Percentiles rank a stretch among this genome's conserved stretches.
phyloP scores from a whole-genome alignment of 2,797 vertebrate species.

The Gouania willdenowi region DNA sequence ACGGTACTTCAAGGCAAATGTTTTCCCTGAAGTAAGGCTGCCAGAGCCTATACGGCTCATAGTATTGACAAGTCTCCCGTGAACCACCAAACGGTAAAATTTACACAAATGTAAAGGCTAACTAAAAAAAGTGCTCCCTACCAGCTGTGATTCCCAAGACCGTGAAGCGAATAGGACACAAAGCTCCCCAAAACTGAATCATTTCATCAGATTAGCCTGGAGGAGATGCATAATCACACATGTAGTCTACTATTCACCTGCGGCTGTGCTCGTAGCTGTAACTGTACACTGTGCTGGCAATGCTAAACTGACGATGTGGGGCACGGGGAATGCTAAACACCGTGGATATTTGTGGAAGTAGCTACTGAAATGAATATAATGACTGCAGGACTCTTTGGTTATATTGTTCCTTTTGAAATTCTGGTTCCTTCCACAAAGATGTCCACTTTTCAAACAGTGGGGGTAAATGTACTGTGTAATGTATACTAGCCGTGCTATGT shows the following conservation, averaged over 20 bases:
- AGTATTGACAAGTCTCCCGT: conserved; percentile 94
- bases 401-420: no score
- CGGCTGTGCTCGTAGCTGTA: conserved; percentile 61
- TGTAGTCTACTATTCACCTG: conserved; percentile 59
- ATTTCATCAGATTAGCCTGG: conserved; percentile 69
- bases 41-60: conserved; percentile 87
- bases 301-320: conserved; percentile 21
- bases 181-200: conserved; percentile 29
- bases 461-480: no score
- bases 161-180: conserved; percentile 24
- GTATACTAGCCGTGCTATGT: no score
- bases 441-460: no score
- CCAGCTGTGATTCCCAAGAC: conserved; percentile 38
- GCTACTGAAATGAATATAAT: conserved; percentile 12
- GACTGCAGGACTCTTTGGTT: neutral
- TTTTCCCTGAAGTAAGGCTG: conserved; percentile 94
- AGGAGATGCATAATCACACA: conserved; percentile 68
- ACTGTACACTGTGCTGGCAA: conserved; percentile 15
- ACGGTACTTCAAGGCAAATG: conserved; percentile 97
- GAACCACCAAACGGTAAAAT: conserved; percentile 82
- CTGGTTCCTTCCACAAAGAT: no score
- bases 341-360: conserved; percentile 18
- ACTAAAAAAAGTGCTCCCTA: conserved; percentile 24
- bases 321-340: conserved; percentile 20
- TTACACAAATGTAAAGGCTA: conserved; percentile 63